Conservation (phyloP, 2,797 vertebrate genomes). For the Leuciscus waleckii region DNA sequence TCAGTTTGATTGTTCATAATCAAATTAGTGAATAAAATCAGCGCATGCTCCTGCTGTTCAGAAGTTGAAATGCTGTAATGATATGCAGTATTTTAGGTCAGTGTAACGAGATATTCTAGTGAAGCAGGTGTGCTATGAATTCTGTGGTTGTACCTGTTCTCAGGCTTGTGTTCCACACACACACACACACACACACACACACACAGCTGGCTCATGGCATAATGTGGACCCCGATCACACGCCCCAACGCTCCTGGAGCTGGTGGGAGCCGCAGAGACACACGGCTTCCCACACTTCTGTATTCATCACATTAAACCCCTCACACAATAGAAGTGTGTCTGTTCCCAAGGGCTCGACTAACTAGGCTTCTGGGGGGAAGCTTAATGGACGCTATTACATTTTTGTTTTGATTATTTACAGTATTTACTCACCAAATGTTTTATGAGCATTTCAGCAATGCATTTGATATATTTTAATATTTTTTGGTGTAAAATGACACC, state of each 20-base stretch:
- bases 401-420: neutral
- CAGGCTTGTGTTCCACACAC: slow-evolving; percentile 24
- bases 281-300: slow-evolving; percentile 80
- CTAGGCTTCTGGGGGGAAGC: slow-evolving; percentile 12
- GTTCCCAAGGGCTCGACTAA: slow-evolving; percentile 61
- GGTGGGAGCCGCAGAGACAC: slow-evolving; percentile 75
- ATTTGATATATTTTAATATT: neutral
- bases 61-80: neutral
- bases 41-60: too few relatives aligned
- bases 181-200: slow-evolving; percentile 35
- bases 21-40: neutral
- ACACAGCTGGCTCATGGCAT: slow-evolving; percentile 59
- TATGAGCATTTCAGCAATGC: neutral
- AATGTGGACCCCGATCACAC: slow-evolving; percentile 68
- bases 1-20: neutral
- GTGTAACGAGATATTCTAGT: slow-evolving; percentile 5
- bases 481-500: neutral
- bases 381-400: neutral
- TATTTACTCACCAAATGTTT: neutral
- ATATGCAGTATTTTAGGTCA: neutral
- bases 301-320: slow-evolving; percentile 70
- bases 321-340: slow-evolving; percentile 80
- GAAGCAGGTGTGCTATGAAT: slow-evolving; percentile 15
- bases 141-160: slow-evolving; percentile 20
- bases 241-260: slow-evolving; percentile 61